Percentiles rank a stretch among this genome's conserved stretches.
Conservation (phyloP, 2,797 vertebrate species). For the Streptopelia turtur region DNA sequence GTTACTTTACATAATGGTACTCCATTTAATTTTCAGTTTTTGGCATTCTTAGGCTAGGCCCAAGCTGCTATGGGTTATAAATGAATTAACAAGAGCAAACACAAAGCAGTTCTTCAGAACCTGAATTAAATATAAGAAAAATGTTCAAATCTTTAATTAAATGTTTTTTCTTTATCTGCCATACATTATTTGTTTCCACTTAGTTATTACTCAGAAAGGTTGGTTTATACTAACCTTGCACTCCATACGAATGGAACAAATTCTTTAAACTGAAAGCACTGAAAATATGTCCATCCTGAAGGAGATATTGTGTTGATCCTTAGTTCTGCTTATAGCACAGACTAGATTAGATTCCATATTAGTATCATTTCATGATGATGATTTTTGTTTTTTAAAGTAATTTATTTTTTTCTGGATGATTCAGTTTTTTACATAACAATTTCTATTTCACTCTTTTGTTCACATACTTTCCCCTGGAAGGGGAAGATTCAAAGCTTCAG, state of each 20-base stretch:
- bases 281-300: background rate
- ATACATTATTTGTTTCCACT: background rate
- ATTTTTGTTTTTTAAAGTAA: background rate
- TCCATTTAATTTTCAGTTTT: conserved; percentile 6
- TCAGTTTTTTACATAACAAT: background rate
- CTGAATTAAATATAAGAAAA: background rate
- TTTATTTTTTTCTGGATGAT: background rate
- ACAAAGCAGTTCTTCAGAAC: background rate
- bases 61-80: background rate
- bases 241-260: background rate
- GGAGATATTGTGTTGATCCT: background rate
- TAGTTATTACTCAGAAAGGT: background rate
- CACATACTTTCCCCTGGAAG: background rate
- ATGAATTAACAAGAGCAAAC: background rate
- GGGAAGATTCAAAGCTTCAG: background rate
- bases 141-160: background rate
- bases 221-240: background rate
- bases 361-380: background rate
- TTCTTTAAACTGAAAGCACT: background rate
- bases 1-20: background rate
- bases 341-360: background rate
- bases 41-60: background rate
- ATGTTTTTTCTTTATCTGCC: background rate
- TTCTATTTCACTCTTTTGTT: background rate
- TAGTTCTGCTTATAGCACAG: background rate